phyloP scores from a whole-genome alignment of 2,888 invertebrate genomes.

The Drosophila buzzatii region DNA sequence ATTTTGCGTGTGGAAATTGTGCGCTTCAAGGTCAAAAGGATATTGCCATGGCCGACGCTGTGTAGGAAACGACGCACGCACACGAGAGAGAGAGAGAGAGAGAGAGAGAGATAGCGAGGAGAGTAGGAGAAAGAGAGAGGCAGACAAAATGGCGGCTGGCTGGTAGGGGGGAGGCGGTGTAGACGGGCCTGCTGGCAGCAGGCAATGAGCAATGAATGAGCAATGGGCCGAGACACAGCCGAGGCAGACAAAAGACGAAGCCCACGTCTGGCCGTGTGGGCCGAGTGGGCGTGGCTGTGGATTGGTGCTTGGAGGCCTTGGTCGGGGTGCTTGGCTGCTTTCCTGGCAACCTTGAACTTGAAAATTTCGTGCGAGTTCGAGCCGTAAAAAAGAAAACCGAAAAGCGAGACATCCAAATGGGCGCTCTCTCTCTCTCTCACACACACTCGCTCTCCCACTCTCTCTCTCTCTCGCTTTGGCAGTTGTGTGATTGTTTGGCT shows the following conservation, averaged over 20 bases:
- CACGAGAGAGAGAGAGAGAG: background rate
- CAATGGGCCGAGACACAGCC: slow-evolving; percentile 18
- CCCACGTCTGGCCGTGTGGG: slow-evolving; percentile 36
- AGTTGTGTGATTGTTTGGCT: slow-evolving; percentile 7
- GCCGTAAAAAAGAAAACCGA: slow-evolving; percentile 50
- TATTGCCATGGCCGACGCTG: slow-evolving; percentile 76
- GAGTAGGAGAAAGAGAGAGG: background rate
- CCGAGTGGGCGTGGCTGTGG: slow-evolving; percentile 19
- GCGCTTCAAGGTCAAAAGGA: slow-evolving; percentile 85
- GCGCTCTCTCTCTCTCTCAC: slow-evolving; percentile 12
- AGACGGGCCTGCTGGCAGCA: background rate
- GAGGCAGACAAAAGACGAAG: slow-evolving; percentile 49
- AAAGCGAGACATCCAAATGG: slow-evolving; percentile 59
- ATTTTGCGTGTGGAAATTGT: slow-evolving; percentile 83
- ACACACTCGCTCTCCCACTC: too few relatives aligned
- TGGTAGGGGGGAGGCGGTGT: slow-evolving; percentile 17
- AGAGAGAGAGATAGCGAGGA: background rate
- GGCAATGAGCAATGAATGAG: background rate
- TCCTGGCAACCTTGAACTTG: slow-evolving; percentile 83
- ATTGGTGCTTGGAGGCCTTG: background rate
- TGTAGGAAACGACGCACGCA: slow-evolving; percentile 66
- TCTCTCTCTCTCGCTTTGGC: too few relatives aligned
- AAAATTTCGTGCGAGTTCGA: slow-evolving; percentile 76
- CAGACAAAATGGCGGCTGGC: slow-evolving; percentile 70
- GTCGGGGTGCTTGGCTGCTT: slow-evolving; percentile 45